Evolutionary conservation across 2,888 invertebrate species (phyloP), one percentile per base, ranked within the genome.

Genomic region (Spisula solida): DNA sequence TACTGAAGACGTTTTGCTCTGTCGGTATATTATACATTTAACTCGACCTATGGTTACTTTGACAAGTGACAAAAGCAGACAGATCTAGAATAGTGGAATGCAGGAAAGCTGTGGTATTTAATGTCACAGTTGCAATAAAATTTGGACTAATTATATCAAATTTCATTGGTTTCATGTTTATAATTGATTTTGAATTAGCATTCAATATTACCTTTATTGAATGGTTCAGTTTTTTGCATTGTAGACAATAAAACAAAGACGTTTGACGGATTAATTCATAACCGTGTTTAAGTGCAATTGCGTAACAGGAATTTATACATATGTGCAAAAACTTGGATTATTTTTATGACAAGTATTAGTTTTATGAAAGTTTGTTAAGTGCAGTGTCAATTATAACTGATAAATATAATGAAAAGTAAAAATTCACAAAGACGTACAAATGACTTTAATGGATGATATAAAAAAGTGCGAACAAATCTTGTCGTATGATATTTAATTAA

Each of bases 401-500:
- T 75, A 31, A 75, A 75, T 75, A 75, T 18, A 34, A 31, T 75
- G 75, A 75, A 75, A 75, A 75, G 75, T 34, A 75, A 75, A 75
- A 75, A 75, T 34, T 75, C 75, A 75, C 75, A 75, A 75, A 75
- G 75, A 31, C 31, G 16, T 75, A 75, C 75, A 75, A 75, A 75
- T 75, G 75, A 75, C 29, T 75, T 75, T 75, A 75, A 75, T 75
- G 75, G 75, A 75, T 75, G 75, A 18, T 16, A 75, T 34, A 75
- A 75, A 75, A 75, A 75, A 75, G 75, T 31, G 75, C 31, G 75
- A 75, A 75, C n/a, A 29, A 29, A 75, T 25, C 25, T 75, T 75
- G 75, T 75, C 75, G 31, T 75, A 31, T 34, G 75, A 31, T 75
- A 75, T 75, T 75, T 75, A 34, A 34, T 75, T 75, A 34, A 34